Evolutionary conservation across 2,888 invertebrate genomes (phyloP).

Genomic region (Pachliopta kotzebuea): DNA sequence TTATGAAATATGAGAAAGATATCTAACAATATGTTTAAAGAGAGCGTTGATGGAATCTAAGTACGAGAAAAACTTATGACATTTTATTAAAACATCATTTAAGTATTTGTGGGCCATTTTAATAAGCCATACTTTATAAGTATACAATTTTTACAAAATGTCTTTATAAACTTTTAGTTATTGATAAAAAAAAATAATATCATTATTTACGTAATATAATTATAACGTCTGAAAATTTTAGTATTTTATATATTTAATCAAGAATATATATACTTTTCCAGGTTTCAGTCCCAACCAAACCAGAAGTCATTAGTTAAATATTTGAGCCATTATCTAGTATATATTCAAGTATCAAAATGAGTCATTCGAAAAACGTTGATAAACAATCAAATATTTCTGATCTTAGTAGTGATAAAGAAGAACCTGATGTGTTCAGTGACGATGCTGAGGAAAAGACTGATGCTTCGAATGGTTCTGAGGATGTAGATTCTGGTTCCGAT

Average conservation of each 20-base stretch:
- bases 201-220: too few relatives aligned
- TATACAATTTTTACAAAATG: not conserved
- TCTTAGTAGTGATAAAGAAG: not conserved
- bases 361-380: not conserved
- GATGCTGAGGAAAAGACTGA: not conserved
- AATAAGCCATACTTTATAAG: not conserved
- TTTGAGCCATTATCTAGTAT: too few relatives aligned
- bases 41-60: too few relatives aligned
- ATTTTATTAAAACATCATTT: too few relatives aligned
- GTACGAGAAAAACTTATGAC: too few relatives aligned
- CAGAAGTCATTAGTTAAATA: too few relatives aligned
- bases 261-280: not conserved
- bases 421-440: not conserved
- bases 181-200: too few relatives aligned
- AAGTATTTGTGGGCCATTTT: not conserved
- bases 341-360: not conserved
- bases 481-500: too few relatives aligned
- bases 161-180: not conserved
- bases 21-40: too few relatives aligned
- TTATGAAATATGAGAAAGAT: too few relatives aligned
- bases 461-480: not conserved
- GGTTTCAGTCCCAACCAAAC: not conserved
- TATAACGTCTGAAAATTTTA: not conserved
- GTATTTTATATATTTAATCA: not conserved
- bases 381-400: not conserved